A percentile compares a stretch with the other conserved stretches of the same genome.
Evolutionary conservation across 2,888 invertebrate genomes (phyloP).

Genomic region (Cantharis lateralis): DNA sequence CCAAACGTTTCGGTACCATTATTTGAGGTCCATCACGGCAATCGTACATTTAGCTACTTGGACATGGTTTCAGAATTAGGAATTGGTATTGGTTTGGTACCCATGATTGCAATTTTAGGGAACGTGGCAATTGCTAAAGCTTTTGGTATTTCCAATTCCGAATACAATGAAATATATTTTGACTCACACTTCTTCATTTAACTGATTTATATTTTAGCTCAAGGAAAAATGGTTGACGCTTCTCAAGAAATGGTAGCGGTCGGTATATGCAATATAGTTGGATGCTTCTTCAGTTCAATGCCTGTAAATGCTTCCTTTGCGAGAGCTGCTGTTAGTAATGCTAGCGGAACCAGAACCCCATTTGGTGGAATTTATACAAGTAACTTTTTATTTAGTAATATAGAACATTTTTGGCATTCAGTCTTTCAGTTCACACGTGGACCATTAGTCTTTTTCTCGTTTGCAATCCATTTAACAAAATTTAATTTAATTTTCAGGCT

Average conservation of each 20-base stretch:
- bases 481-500: constrained; percentile 58
- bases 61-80: constrained; percentile 68
- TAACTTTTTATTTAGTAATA: constrained; percentile 41
- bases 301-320: constrained; percentile 78
- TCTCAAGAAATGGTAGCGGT: constrained; percentile 82
- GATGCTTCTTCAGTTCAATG: constrained; percentile 77
- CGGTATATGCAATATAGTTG: constrained; percentile 73
- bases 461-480: no score
- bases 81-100: constrained; percentile 71
- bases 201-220: constrained; percentile 55
- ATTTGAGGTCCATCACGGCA: constrained; percentile 58
- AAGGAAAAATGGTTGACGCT: constrained; percentile 72
- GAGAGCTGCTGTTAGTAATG: constrained; percentile 78
- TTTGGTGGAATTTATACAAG: constrained; percentile 76
- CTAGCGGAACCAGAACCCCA: constrained; percentile 78
- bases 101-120: constrained; percentile 75
- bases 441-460: no score
- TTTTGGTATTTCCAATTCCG: constrained; percentile 62
- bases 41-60: constrained; percentile 58
- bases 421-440: no score
- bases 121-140: constrained; percentile 86
- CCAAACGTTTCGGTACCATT: constrained; percentile 62
- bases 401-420: no score
- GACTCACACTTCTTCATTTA: no score
- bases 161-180: no score